Conservation (phyloP, 2,113 vertebrate species). For the Micromys minutus region DNA sequence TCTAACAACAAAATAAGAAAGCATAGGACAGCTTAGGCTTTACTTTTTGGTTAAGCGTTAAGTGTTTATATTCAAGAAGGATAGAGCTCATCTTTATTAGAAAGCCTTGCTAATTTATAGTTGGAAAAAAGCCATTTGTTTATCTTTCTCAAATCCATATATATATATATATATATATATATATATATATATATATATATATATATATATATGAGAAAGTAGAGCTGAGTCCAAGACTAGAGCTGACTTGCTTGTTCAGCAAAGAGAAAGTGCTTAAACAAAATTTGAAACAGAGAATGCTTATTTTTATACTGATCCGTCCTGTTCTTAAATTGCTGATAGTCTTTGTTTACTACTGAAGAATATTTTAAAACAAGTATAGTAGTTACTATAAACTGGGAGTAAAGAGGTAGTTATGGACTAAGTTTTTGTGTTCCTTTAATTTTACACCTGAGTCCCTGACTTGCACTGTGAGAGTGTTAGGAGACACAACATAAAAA, state of each 20-base stretch:
- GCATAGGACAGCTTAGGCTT: not conserved
- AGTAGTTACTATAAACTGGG: not conserved
- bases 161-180: not conserved
- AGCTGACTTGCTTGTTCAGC: not conserved
- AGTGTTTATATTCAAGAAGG: not conserved
- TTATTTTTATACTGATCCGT: not conserved
- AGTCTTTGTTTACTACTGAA: not conserved
- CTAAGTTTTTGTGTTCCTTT: not conserved
- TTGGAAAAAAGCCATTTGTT: not conserved
- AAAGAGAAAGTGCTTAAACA: not conserved
- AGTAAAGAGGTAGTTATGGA: not conserved
- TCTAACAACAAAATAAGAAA: not conserved
- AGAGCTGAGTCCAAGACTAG: not conserved
- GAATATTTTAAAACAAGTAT: not conserved
- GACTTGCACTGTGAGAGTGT: accelerated
- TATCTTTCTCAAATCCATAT: not conserved
- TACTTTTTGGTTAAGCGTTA: not conserved
- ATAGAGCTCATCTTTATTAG: not conserved
- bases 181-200: too few species aligned
- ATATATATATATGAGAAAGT: not conserved
- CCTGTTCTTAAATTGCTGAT: not conserved
- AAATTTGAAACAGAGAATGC: not conserved
- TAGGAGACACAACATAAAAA: too few species aligned
- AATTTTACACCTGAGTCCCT: not conserved
- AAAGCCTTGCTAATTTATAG: not conserved